Evolutionary conservation across 2,797 vertebrate genomes (phyloP).

Genomic region (Epinephelus coioides): DNA sequence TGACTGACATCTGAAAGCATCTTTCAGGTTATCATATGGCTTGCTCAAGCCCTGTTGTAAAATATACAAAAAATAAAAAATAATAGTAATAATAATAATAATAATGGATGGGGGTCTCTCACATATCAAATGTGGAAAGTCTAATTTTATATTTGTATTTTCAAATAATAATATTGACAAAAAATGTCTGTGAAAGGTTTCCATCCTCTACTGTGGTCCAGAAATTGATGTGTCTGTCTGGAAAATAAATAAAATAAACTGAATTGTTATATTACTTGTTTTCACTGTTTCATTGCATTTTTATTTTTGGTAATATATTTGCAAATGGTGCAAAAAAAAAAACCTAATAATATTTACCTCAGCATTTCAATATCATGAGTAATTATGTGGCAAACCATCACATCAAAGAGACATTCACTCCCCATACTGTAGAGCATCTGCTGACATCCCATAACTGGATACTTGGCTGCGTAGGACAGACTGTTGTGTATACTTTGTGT

Average conservation of each 20-base stretch:
- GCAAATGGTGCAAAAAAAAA: background rate
- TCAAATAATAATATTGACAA: constrained; percentile 92
- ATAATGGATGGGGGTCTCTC: constrained; percentile 96
- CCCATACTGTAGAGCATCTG: constrained; percentile 26
- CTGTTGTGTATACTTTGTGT: constrained; percentile 12
- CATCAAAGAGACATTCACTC: constrained; percentile 22
- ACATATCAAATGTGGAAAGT: constrained; percentile 99
- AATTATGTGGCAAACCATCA: constrained; percentile 19
- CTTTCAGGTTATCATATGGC: constrained; percentile 99
- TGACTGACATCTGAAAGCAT: constrained; percentile 91
- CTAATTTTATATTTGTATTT: constrained; percentile 99
- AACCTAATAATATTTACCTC: constrained; percentile 23
- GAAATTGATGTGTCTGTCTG: constrained; percentile 99
- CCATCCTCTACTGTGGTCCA: constrained; percentile 99
- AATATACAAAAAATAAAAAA: constrained; percentile 87
- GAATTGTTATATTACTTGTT: constrained; percentile 88
- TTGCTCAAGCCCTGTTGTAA: constrained; percentile 98
- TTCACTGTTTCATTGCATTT: constrained; percentile 71
- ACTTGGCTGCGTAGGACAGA: background rate
- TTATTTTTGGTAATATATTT: constrained; percentile 32
- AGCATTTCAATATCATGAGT: constrained; percentile 18
- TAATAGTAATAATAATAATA: constrained; percentile 70
- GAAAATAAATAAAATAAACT: constrained; percentile 95
- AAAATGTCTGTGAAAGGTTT: constrained; percentile 99
- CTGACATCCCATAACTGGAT: constrained; percentile 42